phyloP scores from a whole-genome alignment of 1,140 invertebrate genomes.

The Apis mellifera region Amel_HAv3.1 CM009941.2:11434001-11434500 shows the following conservation, averaged over 20 bases:
- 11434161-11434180: neutral
- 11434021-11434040: conserved; percentile 65
- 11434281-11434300: conserved; percentile 44
- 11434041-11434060: conserved; percentile 62
- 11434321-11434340: conserved; percentile 12
- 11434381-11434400: neutral
- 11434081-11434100: conserved; percentile 49
- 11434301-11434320: conserved; percentile 28
- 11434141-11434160: neutral
- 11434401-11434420: conserved; percentile 50
- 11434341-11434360: neutral
- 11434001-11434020: conserved; percentile 55
- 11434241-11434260: conserved; percentile 64
- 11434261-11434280: conserved; percentile 63
- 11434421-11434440: conserved; percentile 59
- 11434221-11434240: neutral
- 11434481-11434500: conserved; percentile 52
- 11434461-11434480: conserved; percentile 53
- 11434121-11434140: neutral
- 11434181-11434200: too few species aligned
- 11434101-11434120: neutral
- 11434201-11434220: neutral
- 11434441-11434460: conserved; percentile 47
- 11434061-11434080: conserved; percentile 68
- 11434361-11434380: neutral